These are phyloP conservation scores for Myiothlypis coronata DNA, from an alignment of 2,797 vertebrate species.

Conservation along the genomic window DNA sequence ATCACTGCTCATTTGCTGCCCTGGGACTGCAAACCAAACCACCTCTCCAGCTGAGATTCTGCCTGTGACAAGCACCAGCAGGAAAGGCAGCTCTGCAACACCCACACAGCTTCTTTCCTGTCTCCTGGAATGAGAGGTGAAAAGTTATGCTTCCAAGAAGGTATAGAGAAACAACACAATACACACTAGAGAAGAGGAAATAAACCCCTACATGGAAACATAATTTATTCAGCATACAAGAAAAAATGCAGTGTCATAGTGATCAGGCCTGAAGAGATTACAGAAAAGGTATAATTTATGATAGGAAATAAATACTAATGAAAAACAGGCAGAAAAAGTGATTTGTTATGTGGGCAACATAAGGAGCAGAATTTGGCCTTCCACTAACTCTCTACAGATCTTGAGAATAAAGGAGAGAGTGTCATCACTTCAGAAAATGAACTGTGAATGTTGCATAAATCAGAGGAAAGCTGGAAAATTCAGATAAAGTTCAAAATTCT, in stretches of 20 bases:
- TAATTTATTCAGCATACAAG: neutral
- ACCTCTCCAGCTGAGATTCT: neutral
- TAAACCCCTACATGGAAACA: neutral
- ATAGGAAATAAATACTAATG: neutral
- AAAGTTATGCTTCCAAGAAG: neutral
- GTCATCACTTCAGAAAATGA: neutral
- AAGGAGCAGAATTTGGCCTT: neutral
- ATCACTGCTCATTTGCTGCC: neutral
- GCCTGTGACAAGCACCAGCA: neutral
- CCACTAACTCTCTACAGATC: neutral
- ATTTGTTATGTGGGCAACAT: neutral
- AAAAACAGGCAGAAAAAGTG: neutral
- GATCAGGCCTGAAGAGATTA: neutral
- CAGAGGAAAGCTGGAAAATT: neutral
- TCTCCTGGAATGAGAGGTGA: neutral
- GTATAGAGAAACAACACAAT: neutral
- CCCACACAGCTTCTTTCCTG: neutral
- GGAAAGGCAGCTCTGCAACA: neutral
- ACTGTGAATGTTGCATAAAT: neutral
- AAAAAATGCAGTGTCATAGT: neutral
- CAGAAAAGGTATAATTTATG: neutral
- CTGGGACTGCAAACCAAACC: neutral
- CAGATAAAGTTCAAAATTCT: neutral
- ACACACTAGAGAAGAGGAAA: neutral
- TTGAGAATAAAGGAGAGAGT: neutral